A percentile compares a stretch with the other conserved stretches of the same genome.
These are phyloP conservation scores for Hipposideros larvatus DNA, from an alignment of 2,797 vertebrate species.

Conservation along the genomic window DNA sequence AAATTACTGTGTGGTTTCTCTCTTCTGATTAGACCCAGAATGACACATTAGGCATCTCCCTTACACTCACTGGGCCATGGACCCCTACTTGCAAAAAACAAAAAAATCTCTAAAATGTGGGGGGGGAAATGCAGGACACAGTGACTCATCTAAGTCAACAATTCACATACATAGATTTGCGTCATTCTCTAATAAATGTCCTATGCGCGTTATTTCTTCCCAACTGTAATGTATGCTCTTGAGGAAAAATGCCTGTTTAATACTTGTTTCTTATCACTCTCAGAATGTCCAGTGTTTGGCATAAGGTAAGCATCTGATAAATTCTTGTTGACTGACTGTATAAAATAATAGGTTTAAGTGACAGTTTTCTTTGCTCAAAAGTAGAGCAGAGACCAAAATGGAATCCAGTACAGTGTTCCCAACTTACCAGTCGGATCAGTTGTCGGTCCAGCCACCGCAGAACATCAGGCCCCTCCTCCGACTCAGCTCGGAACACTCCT, in stretches of 20 bases:
- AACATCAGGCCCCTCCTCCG: conserved; percentile 97
- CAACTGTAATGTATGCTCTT: not conserved
- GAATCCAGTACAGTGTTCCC: not conserved
- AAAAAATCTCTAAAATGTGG: not conserved
- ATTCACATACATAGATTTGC: not conserved
- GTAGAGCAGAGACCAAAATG: not conserved
- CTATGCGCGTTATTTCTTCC: not conserved
- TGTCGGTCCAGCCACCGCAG: conserved; percentile 98
- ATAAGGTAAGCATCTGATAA: not conserved
- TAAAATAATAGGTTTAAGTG: not conserved
- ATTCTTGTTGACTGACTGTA: not conserved
- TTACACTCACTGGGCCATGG: not conserved
- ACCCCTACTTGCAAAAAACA: not conserved
- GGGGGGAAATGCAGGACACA: not conserved
- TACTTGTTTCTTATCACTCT: not conserved
- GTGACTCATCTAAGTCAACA: not conserved
- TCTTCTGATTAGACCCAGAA: not conserved
- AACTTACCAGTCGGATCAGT: conserved; percentile 96
- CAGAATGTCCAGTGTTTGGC: not conserved
- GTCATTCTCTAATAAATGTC: not conserved
- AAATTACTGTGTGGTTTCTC: not conserved
- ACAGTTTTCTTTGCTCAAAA: conserved; percentile 12
- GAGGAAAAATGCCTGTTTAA: not conserved
- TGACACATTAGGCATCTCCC: not conserved
- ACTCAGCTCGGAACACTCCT: conserved; percentile 96